A percentile compares a stretch with the other conserved stretches of the same genome.
phyloP scores from a whole-genome alignment of 1,140 invertebrate species.

The Popillia japonica region DNA sequence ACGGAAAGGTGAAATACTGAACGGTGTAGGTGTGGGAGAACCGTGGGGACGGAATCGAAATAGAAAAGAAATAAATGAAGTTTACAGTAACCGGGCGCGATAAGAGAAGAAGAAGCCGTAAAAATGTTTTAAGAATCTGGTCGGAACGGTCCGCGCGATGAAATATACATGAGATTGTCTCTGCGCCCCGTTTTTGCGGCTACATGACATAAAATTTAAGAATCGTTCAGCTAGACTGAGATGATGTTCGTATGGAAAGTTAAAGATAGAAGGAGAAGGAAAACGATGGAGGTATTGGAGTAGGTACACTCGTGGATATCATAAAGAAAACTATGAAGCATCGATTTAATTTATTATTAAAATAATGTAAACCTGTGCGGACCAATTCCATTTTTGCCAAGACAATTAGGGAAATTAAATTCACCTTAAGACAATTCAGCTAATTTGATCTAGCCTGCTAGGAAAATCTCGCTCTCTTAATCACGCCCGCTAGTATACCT shows the following conservation, averaged over 20 bases:
- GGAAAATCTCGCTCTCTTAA: no score
- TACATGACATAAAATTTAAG: not conserved
- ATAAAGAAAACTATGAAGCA: no score
- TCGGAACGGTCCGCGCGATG: not conserved
- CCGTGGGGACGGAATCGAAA: not conserved
- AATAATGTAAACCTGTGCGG: no score
- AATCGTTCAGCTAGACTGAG: not conserved
- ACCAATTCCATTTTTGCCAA: no score
- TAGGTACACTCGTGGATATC: no score
- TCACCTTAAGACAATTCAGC: no score
- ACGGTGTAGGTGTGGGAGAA: no score
- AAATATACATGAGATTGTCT: conserved; percentile 11
- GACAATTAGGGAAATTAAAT: no score
- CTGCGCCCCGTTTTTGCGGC: not conserved
- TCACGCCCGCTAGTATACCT: no score
- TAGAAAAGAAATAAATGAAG: not conserved
- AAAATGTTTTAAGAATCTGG: conserved; percentile 11
- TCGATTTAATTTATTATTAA: no score
- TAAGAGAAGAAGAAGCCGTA: conserved; percentile 6
- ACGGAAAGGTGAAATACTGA: not conserved
- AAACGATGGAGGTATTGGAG: no score
- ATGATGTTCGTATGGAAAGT: not conserved
- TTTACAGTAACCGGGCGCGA: not conserved
- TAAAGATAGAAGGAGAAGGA: not conserved
- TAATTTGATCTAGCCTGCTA: no score